Base-by-base conservation (phyloP, 2,113 vertebrate genomes). In the Turnix velox region DNA sequence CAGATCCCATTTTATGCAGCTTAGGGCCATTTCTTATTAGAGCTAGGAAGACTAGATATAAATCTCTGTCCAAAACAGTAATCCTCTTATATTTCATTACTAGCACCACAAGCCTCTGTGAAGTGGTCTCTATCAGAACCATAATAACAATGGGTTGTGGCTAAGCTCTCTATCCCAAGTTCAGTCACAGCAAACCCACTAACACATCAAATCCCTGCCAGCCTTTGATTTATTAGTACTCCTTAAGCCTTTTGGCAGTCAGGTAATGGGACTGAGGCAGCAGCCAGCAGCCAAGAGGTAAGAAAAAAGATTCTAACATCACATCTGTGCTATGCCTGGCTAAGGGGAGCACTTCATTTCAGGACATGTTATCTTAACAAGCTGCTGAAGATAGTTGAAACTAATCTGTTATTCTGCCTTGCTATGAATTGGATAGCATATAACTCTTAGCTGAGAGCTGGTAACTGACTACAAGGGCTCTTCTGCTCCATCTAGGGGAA, bases 41-140 rank as follows among this genome's bases (percentile, higher is more conserved):
- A 94, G 71, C 46, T 72, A 68, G 69, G 54, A 91, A 92, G 92
- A 88, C 69, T 48, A 93, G 91, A 92, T 93, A 95, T 73, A 95
- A 91, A 95, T 94, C 96, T 94, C 73, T 92, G 86, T 88, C 92
- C 84, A 92, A 87, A 93, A 57, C 48, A 62, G 49, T 79, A 94
- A 96, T 94, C 92, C 66, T 94, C 92, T 94, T 94, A 87, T 84
- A 87, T 89, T 94, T 96, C 93, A 96, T 94, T 91, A 93, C 84
- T 61, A 84, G 69, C 80, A 88, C 37, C 69, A 58, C 69, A 84
- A 84, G 73, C 62, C 66, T 72, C 76, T 92, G 61, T 75, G 83
- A 94, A 96, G 88, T 35, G 42, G 76, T 93, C 65, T 95, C 73
- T 67, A 57, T 87, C 83, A 92, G 69, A 75, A 71, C 57, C 65